Conservation (phyloP, 1,140 invertebrate species). For the Drosophila sp. region DNA sequence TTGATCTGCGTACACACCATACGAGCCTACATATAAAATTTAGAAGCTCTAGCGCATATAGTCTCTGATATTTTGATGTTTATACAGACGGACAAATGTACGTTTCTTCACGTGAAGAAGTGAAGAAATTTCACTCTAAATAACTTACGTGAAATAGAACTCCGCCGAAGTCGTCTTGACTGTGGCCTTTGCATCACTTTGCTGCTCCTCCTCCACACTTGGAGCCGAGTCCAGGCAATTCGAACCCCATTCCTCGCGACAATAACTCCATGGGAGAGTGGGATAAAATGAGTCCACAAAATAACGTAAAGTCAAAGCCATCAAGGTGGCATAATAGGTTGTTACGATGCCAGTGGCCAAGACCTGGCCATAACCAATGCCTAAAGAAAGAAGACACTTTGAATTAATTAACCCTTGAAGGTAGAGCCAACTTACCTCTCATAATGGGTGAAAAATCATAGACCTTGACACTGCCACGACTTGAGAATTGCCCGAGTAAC, state of each 20-base stretch:
- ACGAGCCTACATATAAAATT: no score
- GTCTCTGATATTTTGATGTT: no score
- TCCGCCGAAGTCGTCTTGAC: slow-evolving; percentile 85
- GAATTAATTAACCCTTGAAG: no score
- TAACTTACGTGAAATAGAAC: slow-evolving; percentile 85
- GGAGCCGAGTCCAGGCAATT: slow-evolving; percentile 64
- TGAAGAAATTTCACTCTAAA: no score
- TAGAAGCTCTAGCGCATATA: no score
- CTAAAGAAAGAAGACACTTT: slow-evolving; percentile 79
- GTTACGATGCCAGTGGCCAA: slow-evolving; percentile 87
- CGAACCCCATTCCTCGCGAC: slow-evolving; percentile 85
- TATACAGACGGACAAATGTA: no score
- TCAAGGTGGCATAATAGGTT: slow-evolving; percentile 91
- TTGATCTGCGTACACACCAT: no score
- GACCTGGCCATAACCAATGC: slow-evolving; percentile 91
- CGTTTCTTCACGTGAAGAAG: no score
- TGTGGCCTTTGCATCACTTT: slow-evolving; percentile 16
- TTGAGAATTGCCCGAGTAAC: slow-evolving; percentile 90
- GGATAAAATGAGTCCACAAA: slow-evolving; percentile 86
- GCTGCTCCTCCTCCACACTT: slow-evolving; percentile 15
- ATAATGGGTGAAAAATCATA: slow-evolving; percentile 86
- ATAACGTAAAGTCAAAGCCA: slow-evolving; percentile 90
- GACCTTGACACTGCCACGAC: slow-evolving; percentile 88
- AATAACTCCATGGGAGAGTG: slow-evolving; percentile 86
- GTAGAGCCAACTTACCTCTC: slow-evolving; percentile 84